Evolutionary conservation across 1,140 invertebrate genomes (phyloP), one percentile per base, ranked within the genome.

Genomic region (Pseudomyrmex pallidus): DNA sequence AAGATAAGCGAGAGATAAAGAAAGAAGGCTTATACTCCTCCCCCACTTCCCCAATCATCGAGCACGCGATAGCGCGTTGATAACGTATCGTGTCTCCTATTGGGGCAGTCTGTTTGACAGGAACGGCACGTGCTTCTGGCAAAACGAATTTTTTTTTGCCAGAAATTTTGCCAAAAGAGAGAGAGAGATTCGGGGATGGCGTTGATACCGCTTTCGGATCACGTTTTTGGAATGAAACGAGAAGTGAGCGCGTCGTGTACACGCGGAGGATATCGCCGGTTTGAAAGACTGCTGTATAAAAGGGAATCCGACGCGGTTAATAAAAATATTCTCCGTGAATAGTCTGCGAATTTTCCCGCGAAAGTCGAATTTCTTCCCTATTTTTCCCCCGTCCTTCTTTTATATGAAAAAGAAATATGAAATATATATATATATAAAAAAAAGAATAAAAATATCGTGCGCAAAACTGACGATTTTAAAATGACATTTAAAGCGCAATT

Each of bases 191-290:
- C 35, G 35, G 35, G 35, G 35, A 35, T 13, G 25, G 44, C 13
- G 10, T 20, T 44, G 64, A 70, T 80, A 72, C 64, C 12, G 54
- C 15, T 80, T 59, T 70, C 54, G 12, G 66, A 80, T 80, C 76
- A 72, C 66, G 76, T 72, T 80, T 80, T 80, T 61, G 50, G 20
- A 80, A 72, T 72, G 44, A 20, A 72, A 48, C n/a, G 20, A 35
- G 35, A 78, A 22, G 8, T 13, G 50, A 15, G 64, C 13, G 20
- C 13, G 15, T 9, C 12, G 12, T 25, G 17, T 78, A 68, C 20
- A 57, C 35, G 64, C 15, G 35, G 64, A 80, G 13, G 13, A 59
- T 80, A 72, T 70, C n/a, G 44, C 54, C 22, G 20, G n/a, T 61
- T 35, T 72, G 72, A 59, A 59, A 35, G 54, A 70, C 15, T 25